Base-by-base conservation (phyloP, 2,113 vertebrate species). In the Ictalurus furcatus region DNA sequence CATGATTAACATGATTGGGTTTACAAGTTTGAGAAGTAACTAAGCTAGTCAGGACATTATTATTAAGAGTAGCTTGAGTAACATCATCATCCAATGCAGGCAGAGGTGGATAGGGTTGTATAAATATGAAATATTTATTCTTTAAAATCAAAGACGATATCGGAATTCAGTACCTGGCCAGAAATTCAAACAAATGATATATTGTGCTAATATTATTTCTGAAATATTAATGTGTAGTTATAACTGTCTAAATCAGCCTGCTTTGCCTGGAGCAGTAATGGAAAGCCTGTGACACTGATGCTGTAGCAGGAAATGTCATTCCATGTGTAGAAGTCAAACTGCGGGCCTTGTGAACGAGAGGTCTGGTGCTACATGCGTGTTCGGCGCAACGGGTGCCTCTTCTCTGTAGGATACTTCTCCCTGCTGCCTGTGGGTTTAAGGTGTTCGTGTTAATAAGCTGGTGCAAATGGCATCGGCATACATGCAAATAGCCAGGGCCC, bases 381-480 rank as follows among this genome's bases (percentile, higher is more conserved):
- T 90, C 80, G 44, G 71, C 76, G 30, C 87, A 92, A 90, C 0
- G 88, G 89, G 91, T 67, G 76, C 87, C 88, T 92, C 76, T 23
- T 69, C 73, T 89, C 91, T 85, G 89, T 91, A 79, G 92, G 93
- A 91, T 89, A 59, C 93, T 92, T 93, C 84, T 92, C 91, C 85
- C 90, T 81, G 88, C 90, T 91, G 86, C 93, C 92, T 88, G 91
- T 93, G 93, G 94, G 94, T 94, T 94, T 95, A 94, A 95, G 95
- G 95, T 95, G 95, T 96, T 94, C 85, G 94, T 95, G 95, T 95
- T 95, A 95, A 96, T 94, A 95, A 96, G 95, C 93, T 93, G 92
- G 94, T 95, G 94, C 92, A 94, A 93, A 94, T 93, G 94, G 95
- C 94, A 95, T 94, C 90, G 89, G 87, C 90, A 69, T 91, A 87